A percentile compares a stretch with the other conserved stretches of the same genome.
Evolutionary conservation across 2,888 invertebrate genomes (phyloP).

Genomic region (Lordiphosa fenestrarum): DNA sequence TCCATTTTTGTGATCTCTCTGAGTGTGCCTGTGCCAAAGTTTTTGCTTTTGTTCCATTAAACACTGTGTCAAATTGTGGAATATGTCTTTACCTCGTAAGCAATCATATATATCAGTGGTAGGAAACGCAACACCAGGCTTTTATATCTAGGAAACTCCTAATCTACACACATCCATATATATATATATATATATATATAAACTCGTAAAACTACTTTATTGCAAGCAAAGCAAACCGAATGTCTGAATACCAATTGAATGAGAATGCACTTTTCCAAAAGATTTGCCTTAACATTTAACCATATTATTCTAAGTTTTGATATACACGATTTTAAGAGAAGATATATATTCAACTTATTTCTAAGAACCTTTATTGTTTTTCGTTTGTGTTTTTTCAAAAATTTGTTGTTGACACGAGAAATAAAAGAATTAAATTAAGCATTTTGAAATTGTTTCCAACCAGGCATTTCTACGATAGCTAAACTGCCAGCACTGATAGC

Average conservation of each 20-base stretch:
- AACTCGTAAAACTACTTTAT: conserved; percentile 24
- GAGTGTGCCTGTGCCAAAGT: too few species aligned
- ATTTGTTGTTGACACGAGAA: too few species aligned
- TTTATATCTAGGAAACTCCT: conserved; percentile 16
- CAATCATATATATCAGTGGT: conserved; percentile 47
- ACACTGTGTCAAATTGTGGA: neutral
- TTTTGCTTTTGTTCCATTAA: conserved; percentile 2
- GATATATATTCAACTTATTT: conserved; percentile 11
- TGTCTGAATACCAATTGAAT: conserved; percentile 84
- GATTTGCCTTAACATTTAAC: conserved; percentile 74
- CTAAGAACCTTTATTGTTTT: conserved; percentile 48
- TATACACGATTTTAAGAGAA: conserved; percentile 59
- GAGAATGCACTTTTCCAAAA: conserved; percentile 76
- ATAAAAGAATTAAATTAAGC: too few species aligned
- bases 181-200: conserved; percentile 12
- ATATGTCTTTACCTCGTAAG: conserved; percentile 31
- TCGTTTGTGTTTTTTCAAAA: conserved; percentile 20
- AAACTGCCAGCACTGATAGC: too few species aligned
- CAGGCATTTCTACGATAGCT: too few species aligned
- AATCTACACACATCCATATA: conserved; percentile 4
- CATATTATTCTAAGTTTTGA: conserved; percentile 68
- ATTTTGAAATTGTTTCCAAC: too few species aligned
- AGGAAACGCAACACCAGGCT: conserved; percentile 25
- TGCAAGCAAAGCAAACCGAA: conserved; percentile 68
- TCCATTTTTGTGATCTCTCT: too few species aligned